Base-by-base conservation (phyloP, 1,140 invertebrate genomes). In the Drosophila sp. region DNA sequence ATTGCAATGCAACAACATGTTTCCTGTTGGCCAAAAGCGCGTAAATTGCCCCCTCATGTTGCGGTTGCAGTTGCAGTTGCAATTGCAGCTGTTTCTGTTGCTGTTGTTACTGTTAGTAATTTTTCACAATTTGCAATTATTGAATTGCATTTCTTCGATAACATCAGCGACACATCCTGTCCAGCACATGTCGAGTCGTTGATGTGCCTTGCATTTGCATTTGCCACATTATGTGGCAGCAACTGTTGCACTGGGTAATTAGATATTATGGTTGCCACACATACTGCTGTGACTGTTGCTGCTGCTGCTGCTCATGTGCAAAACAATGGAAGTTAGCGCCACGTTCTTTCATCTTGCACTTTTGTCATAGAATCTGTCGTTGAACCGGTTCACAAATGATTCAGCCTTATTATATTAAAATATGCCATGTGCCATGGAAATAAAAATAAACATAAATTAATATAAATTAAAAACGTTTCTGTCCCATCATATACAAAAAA, bases 61-160 rank as follows among this genome's bases (percentile, higher is more conserved):
- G 48, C 56, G 21, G 63, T 7, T 40, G 48, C n/a, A 48, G 27
- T n/a, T 75, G 54, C 34, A 41, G 38, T n/a, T 65, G 29, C 27
- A 40, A 69, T 13, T 54, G 40, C 16, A 14, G 29, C 32, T 29
- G 40, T 1, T 11, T 11, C 40, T 38, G 51, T 7, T 46, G 40
- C 14, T 29, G 64, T 34, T 65, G 43, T 13, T 67, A 48, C 41
- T 57, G 56, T 13, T 61, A 36, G 66, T 76, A 76, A 83, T 82
- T 82, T 82, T 82, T 78, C 76, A 83, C 80, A 64, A 79, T 82
- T 83, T 76, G 76, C 72, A 78, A 79, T 70, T 74, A 81, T 81
- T 81, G 78, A 48, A 27, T 50, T 32, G 46, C 77, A 78, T 81
- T 81, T 77, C 74, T 81, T 78, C 70, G 69, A 81, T 81, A 70